Evolutionary conservation across 2,797 vertebrate genomes (phyloP), one percentile per base, ranked within the genome.

Genomic region (Setipinna tenuifilis): DNA sequence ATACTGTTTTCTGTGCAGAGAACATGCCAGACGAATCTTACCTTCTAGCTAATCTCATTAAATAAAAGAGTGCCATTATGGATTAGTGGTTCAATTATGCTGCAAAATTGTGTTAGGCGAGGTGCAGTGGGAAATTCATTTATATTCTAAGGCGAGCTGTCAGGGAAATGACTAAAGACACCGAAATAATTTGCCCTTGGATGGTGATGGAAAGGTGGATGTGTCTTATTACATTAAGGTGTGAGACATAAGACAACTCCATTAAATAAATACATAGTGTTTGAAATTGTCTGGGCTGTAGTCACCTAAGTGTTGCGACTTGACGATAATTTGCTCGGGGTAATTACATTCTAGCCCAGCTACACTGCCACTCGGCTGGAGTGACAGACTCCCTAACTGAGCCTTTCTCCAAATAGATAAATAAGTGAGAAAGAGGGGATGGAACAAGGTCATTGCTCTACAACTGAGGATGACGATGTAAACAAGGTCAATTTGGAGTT

Each of bases 41-140:
- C 68, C 68, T 35, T 75, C 14, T 7, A 35, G 12, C 28, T 19
- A 41, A 75, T 75, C 28, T 75, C 68, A 75, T 41, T 41, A 28
- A 41, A 75, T 41, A 75, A 35, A 75, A 75, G 68, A 75, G 23
- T 75, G 68, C 28, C 68, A 75, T 35, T 75, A 44, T 78, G 23
- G 71, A 78, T n/a, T 78, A 44, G 71, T 75, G 68, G 14, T 75
- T 75, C 28, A 35, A 75, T 75, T 75, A 78, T 44, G 71, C 71
- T 19, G 71, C 71, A 44, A 44, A 78, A 78, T 35, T 41, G 28
- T 41, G 31, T 75, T 75, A 17, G 28, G 28, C 35, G 25, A 35
- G 35, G 17, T 78, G 41, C 14, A 16, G 23, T 78, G 9, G 71
- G 35, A 78, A 44, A 78, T 21, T 21, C 35, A 78, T 78, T 78